Base-by-base conservation (phyloP, 2,113 vertebrate species). In the Phocoena sinus region DNA sequence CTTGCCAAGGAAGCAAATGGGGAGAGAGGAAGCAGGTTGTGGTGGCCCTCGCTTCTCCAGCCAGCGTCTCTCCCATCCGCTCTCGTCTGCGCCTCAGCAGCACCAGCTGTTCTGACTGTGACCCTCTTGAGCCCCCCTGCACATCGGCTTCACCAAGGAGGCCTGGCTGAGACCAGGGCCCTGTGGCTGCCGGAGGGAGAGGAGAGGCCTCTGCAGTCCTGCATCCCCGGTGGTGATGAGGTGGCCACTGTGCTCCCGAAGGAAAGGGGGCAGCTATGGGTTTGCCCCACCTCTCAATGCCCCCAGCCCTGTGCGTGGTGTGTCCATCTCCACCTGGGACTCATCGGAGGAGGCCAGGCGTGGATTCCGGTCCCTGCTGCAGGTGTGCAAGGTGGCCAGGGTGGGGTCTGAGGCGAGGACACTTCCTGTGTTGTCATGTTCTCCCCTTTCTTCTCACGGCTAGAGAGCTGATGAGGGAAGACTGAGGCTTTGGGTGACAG, bases 211-310 rank as follows among this genome's bases (percentile, higher is more conserved):
- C 31, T 50, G 20, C 23, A 26, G 70, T n/a, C 7, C 58, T 28
- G 33, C 26, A 12, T 91, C 31, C 50, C 47, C 31, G 33, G 36
- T 31, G 6, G 28, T 41, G 5, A 21, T 14, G 67, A 33, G 5
- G 13, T 50, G 20, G 14, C 31, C 14, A 0, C 3, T 47, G 9
- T 28, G 44, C 73, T 56, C 67, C 79, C 5, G 7, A 58, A 44
- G 47, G 21, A 11, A 31, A 25, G 38, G 44, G 41, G 15, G 31
- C 38, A 9, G 17, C 28, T 36, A 1, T 0, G 21, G 33, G 38
- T 1, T 0, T 18, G 26, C 5, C 73, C 1, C 56, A 10, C 11
- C 60, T 8, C 9, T 56, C 14, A 0, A 0, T 5, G 3, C 20
- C 36, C 6, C 15, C 18, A 4, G 13, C 68, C 41, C 53, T 25